These are phyloP conservation scores for Drosophila ananassae DNA, from an alignment of 1,140 invertebrate genomes.

Conservation along the genomic window DNA sequence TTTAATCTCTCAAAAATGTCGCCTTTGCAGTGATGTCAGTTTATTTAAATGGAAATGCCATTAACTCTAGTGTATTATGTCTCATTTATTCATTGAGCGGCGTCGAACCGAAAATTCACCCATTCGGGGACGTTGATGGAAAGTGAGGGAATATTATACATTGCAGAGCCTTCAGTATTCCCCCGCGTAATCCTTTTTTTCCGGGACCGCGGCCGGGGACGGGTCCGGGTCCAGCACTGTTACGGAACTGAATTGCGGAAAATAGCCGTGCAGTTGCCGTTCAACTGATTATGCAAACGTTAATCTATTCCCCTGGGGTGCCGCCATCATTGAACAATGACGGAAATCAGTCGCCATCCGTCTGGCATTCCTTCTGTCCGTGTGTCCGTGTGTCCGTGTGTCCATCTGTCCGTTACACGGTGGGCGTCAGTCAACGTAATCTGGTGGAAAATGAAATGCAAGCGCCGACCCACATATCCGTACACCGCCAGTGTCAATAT, in stretches of 20 bases:
- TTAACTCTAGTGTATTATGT: neutral
- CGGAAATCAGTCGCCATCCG: constrained; percentile 38
- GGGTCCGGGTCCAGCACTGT: neutral
- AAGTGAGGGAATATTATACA: neutral
- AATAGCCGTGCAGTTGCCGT: constrained; percentile 9
- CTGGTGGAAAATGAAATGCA: constrained; percentile 72
- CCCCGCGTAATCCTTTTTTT: constrained; percentile 29
- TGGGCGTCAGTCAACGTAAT: constrained; percentile 35
- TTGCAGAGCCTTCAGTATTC: neutral
- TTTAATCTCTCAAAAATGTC: too few species aligned
- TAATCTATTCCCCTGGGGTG: constrained; percentile 22
- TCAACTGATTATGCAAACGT: constrained; percentile 44
- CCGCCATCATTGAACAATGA: constrained; percentile 35
- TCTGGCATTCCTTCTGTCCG: neutral
- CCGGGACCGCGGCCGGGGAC: too few species aligned
- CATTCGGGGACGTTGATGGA: neutral
- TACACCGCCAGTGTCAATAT: constrained; percentile 39
- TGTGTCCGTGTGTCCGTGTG: too few species aligned
- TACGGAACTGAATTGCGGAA: neutral
- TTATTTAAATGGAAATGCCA: neutral
- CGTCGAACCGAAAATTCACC: neutral
- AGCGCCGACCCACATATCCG: constrained; percentile 22
- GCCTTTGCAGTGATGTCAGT: neutral
- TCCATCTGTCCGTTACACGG: neutral
- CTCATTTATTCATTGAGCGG: neutral